Conservation (phyloP, 1,140 invertebrate genomes). For the Drosophila persimilis region DNA sequence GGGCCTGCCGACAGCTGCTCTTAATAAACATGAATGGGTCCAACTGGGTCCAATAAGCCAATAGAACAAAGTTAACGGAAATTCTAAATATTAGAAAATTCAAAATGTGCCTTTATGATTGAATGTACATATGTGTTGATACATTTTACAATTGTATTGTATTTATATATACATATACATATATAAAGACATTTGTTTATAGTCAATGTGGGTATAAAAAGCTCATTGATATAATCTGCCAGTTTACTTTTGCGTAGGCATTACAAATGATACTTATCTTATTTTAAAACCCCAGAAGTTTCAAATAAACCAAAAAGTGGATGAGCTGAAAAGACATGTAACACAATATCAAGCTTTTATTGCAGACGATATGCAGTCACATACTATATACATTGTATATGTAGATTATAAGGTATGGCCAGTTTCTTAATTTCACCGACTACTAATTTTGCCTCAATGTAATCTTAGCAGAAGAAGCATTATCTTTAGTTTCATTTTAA, state of each 20-base stretch:
- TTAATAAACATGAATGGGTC: background rate
- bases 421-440: too few species aligned
- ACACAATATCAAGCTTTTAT: conserved; percentile 54
- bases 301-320: conserved; percentile 45
- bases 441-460: too few species aligned
- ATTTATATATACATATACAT: conserved; percentile 2
- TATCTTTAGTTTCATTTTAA: too few species aligned
- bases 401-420: too few species aligned
- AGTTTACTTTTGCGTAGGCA: conserved; percentile 10
- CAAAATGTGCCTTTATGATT: conserved; percentile 57
- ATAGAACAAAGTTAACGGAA: conserved; percentile 44
- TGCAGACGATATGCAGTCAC: conserved; percentile 12
- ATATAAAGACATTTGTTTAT: conserved; percentile 10
- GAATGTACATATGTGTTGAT: conserved; percentile 39
- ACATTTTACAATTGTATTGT: conserved; percentile 31
- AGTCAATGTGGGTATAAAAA: too few species aligned
- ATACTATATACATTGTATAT: too few species aligned
- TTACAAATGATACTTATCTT: background rate
- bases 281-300: conserved; percentile 34
- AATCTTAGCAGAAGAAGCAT: too few species aligned
- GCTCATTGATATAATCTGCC: too few species aligned
- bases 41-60: conserved; percentile 25
- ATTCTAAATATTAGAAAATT: conserved; percentile 48
- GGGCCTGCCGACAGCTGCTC: too few species aligned
- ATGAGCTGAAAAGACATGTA: conserved; percentile 63